Percentiles rank a stretch among this genome's conserved stretches.
Evolutionary conservation across 1,140 invertebrate species (phyloP).

Genomic region (Goniozus legneri): DNA sequence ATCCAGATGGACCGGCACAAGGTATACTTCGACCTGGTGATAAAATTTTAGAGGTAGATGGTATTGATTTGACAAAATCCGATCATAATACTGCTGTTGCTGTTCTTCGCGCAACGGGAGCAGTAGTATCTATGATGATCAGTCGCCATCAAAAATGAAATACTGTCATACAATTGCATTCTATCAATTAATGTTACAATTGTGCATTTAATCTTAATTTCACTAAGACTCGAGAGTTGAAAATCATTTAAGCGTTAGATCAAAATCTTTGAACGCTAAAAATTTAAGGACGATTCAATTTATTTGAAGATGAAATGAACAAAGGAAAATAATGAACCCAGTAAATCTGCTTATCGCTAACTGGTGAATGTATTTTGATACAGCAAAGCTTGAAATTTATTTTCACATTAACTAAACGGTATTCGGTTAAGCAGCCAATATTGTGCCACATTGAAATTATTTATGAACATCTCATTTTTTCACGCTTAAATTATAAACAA

Average conservation of each 20-base stretch:
- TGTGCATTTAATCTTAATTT: conserved; percentile 17
- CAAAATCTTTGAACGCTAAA: conserved; percentile 8
- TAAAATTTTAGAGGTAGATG: conserved; percentile 62
- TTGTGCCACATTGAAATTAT: too few species aligned
- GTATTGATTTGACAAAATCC: conserved; percentile 60
- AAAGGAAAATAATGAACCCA: too few species aligned
- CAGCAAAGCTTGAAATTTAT: too few species aligned
- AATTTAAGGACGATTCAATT: too few species aligned
- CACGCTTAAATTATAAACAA: too few species aligned
- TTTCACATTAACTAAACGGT: too few species aligned
- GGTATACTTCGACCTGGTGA: conserved; percentile 57
- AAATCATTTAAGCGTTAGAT: conserved; percentile 4
- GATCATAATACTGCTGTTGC: conserved; percentile 55
- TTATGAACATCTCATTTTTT: too few species aligned
- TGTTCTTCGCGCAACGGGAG: conserved; percentile 53
- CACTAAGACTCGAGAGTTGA: not conserved
- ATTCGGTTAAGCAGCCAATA: too few species aligned
- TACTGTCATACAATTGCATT: conserved; percentile 21
- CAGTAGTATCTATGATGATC: conserved; percentile 57
- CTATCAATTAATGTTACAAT: conserved; percentile 22
- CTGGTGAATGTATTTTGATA: too few species aligned
- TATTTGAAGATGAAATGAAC: too few species aligned
- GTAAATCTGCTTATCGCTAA: too few species aligned
- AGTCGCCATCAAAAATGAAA: conserved; percentile 47
- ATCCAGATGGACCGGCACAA: conserved; percentile 56